Evolutionary conservation across 2,113 vertebrate genomes (phyloP), one percentile per base, ranked within the genome.

Genomic region (Laticauda laticaudata): DNA sequence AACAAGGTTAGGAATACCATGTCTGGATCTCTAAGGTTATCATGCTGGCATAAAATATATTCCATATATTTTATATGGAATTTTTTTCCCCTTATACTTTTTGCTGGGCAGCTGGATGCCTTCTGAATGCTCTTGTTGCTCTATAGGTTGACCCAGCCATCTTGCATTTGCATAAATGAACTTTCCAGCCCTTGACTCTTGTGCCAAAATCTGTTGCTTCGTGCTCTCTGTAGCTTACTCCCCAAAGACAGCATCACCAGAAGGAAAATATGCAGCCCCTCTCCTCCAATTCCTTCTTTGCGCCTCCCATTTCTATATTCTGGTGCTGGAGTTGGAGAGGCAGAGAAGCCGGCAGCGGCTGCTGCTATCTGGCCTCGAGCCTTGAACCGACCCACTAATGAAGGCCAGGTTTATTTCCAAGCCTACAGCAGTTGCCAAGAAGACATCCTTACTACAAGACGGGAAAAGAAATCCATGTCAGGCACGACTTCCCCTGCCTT

Each of bases 401-500:
- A 54, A 20, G 57, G 92, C 92, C 89, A 61, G 89, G 87, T 87
- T 51, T 59, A 88, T 59, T 93, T 64, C 39, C 92, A 93, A 24
- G 53, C 54, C 56, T 21, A 18, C 5, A 2, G 15, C 20, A 8
- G 0, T 48, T 15, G 69, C 91, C 92, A 85, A 81, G 81, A 53
- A 56, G 11, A 43, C 89, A 51, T 15, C 59, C 56, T 8, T 51
- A 69, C 85, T 90, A 11, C 48, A 81, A 18, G 29, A 2, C 2
- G 3, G 59, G 24, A 24, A 81, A 57, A 10, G 29, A 2, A 10
- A 8, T 39, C 43, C 92, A 61, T 61, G 59, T 92, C 86, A 93
- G 91, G 86, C 90, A 90, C 57, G 75, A 81, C 81, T 93, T 93
- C 43, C 81, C 91, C 34, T 88, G n/a, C 91, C 86, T 86, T 88